phyloP scores from a whole-genome alignment of 2,888 invertebrate genomes.

The Andrena bucephala region DNA sequence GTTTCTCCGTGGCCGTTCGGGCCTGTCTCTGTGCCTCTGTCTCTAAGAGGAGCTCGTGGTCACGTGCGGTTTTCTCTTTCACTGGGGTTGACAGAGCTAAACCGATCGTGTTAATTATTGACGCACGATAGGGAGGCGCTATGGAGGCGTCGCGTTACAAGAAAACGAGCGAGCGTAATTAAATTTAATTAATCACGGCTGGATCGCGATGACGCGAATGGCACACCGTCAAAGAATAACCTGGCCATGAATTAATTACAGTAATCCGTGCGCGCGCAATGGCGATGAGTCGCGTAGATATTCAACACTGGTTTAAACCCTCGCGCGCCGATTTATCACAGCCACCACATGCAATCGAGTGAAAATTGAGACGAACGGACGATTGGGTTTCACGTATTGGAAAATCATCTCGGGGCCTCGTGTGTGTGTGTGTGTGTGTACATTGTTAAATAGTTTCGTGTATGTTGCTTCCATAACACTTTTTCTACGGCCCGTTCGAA shows the following conservation, averaged over 20 bases:
- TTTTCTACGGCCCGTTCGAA: not conserved
- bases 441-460: too few relatives aligned
- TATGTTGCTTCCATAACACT: too few relatives aligned
- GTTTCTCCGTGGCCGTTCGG: not conserved
- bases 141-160: constrained; percentile 15
- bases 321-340: constrained; percentile 25
- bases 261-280: constrained; percentile 2
- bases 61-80: not conserved
- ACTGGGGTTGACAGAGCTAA: constrained; percentile 1
- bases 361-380: constrained; percentile 34
- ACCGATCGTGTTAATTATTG: constrained; percentile 27
- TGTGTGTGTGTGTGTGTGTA: too few relatives aligned
- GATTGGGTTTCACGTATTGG: constrained; percentile 20
- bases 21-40: not conserved
- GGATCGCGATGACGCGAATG: constrained; percentile 27
- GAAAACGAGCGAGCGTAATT: constrained; percentile 28
- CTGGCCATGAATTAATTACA: constrained; percentile 28
- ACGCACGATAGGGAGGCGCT: not conserved
- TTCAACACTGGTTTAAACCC: constrained; percentile 12
- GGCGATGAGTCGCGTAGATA: constrained; percentile 14
- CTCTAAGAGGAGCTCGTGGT: not conserved
- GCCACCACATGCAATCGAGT: constrained; percentile 12
- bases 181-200: constrained; percentile 30
- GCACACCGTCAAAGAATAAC: constrained; percentile 16
- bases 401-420: constrained; percentile 10